phyloP scores from a whole-genome alignment of 1,140 invertebrate genomes.

The Caenorhabditis tropicalis region DNA sequence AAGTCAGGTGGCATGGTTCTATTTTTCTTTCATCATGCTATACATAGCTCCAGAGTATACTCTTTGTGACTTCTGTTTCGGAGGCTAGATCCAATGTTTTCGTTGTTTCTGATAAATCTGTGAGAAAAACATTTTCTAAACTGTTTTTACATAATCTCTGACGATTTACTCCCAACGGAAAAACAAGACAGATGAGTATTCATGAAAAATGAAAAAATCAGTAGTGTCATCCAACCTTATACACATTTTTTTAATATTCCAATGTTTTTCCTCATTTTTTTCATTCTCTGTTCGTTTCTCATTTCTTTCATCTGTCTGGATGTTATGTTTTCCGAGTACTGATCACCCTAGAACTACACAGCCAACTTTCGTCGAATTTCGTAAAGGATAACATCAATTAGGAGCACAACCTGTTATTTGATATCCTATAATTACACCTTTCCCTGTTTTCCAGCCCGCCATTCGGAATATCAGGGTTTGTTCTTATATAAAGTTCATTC shows the following conservation, averaged over 20 bases:
- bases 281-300: background rate
- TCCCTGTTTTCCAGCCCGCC: background rate
- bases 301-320: background rate
- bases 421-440: background rate
- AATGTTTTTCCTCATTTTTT: background rate
- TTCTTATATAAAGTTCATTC: background rate
- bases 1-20: background rate
- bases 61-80: background rate
- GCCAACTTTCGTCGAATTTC: background rate
- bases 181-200: background rate
- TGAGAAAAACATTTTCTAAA: background rate
- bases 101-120: background rate
- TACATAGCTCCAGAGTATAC: background rate
- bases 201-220: constrained; percentile 4
- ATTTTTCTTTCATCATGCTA: background rate
- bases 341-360: background rate
- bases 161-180: no score
- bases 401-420: background rate
- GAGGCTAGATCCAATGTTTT: background rate
- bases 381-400: constrained; percentile 8
- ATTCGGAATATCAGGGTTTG: background rate
- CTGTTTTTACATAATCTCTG: no score
- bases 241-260: constrained; percentile 7
- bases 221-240: background rate
- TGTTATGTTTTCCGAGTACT: background rate